Base-by-base conservation (phyloP, 2,888 invertebrate genomes). In the Cyclophora punctaria region DNA sequence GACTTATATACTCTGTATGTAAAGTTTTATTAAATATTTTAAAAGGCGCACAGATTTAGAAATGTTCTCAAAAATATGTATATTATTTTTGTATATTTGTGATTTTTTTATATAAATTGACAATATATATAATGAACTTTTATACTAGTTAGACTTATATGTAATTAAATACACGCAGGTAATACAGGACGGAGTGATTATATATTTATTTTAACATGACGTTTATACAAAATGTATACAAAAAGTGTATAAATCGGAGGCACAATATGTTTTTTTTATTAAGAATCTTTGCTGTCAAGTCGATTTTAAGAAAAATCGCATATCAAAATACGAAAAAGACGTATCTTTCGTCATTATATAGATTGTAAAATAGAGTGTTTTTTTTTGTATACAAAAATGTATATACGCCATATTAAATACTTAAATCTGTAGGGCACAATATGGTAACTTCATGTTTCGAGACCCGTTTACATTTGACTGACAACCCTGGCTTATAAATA, bases 401-500 rank as follows among this genome's bases (percentile, higher is more conserved):
- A 73, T 67, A 70, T 71, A 67, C 49, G 62, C 57, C 66, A 62
- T 62, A 66, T 61, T 65, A 66, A 65, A 69, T 53, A 64, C 71
- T 75, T 71, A 73, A 48, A 71, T 65, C 20, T 67, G 78, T 82
- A 85, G 83, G 82, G 83, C 78, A 78, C 70, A 66, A 60, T 73
- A 69, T 87, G 87, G 87, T 87, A 87, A 87, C 87, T 85, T 78
- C 77, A 64, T 71, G 81, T 87, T 87, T 77, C 83, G 67, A 75
- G 74, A 87, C 87, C 87, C 87, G 87, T 86, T 82, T 78, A 56
- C 58, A 64, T 58, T 62, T 65, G 70, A 68, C 59, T 68, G 73
- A 64, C 72, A 77, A 67, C 73, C 75, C 75, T 72, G 64, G 63
- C 37, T 33, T 48, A 57, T 56, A 62, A 56, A 57, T 35, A 49